Conservation (phyloP, 2,113 vertebrate species). For the Hippocampus mohnikei region DNA sequence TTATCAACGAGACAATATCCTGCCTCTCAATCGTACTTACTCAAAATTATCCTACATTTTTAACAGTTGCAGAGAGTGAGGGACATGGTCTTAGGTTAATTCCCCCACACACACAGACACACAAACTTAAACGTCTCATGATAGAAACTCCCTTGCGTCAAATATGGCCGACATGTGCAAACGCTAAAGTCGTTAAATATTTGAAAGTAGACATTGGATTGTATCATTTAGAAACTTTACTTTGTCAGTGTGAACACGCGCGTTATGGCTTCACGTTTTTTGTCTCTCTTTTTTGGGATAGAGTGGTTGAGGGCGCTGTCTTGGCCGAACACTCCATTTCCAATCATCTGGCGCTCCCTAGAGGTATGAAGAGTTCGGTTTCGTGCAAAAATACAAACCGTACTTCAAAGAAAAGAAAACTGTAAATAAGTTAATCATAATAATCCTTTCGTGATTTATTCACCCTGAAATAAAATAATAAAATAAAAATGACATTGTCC, state of each 20-base stretch:
- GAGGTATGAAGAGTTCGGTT: neutral
- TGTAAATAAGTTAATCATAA: neutral
- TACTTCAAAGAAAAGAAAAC: too few species aligned
- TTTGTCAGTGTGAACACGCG: neutral
- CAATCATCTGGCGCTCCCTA: constrained; percentile 46
- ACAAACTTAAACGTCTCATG: constrained; percentile 27
- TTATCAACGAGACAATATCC: too few species aligned
- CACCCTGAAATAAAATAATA: neutral
- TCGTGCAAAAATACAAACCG: neutral
- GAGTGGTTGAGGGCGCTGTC: constrained; percentile 6
- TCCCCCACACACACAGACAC: constrained; percentile 23
- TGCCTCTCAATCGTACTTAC: neutral
- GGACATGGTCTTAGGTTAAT: neutral
- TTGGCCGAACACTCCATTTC: constrained; percentile 18
- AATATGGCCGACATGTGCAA: constrained; percentile 60
- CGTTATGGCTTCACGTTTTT: neutral
- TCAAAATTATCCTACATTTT: neutral
- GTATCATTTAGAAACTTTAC: neutral
- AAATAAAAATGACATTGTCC: neutral
- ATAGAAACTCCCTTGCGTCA: constrained; percentile 45
- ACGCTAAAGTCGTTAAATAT: constrained; percentile 2
- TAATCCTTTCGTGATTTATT: neutral
- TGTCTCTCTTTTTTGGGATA: neutral
- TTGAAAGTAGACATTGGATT: neutral
- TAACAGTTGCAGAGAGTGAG: neutral